Conservation (phyloP, 2,888 invertebrate species). For the Spodoptera exigua region DNA sequence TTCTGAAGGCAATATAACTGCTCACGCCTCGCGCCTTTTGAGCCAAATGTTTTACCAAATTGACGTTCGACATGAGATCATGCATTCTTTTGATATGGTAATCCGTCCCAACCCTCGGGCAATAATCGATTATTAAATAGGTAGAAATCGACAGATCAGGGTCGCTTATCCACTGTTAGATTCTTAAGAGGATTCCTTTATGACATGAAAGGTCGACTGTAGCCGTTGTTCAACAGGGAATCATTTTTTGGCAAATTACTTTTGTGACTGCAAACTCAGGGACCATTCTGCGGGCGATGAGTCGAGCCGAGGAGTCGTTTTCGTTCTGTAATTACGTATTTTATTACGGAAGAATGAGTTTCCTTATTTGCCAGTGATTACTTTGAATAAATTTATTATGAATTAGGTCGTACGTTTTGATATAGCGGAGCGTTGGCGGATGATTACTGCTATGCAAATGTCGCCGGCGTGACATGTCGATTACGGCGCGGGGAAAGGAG, state of each 20-base stretch:
- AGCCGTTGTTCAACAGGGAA: slow-evolving; percentile 59
- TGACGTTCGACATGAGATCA: slow-evolving; percentile 81
- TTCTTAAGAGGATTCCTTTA: slow-evolving; percentile 77
- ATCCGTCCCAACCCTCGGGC: slow-evolving; percentile 77
- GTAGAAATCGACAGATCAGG: slow-evolving; percentile 79
- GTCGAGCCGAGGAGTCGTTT: slow-evolving; percentile 31
- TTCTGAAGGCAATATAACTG: slow-evolving; percentile 68
- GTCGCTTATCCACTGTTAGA: slow-evolving; percentile 72
- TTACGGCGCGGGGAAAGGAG: slow-evolving; percentile 14
- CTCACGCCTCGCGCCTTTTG: slow-evolving; percentile 70
- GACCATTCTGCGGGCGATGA: slow-evolving; percentile 14
- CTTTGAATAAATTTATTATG: slow-evolving; percentile 24
- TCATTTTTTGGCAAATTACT: slow-evolving; percentile 56
- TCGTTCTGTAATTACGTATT: slow-evolving; percentile 27
- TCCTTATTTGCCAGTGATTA: slow-evolving; percentile 17
- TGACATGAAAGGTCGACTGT: slow-evolving; percentile 72
- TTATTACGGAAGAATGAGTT: slow-evolving; percentile 7
- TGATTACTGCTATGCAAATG: slow-evolving; percentile 27
- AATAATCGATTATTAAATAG: slow-evolving; percentile 87
- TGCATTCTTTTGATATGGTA: slow-evolving; percentile 87
- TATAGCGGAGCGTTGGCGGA: slow-evolving; percentile 2
- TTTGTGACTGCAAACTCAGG: slow-evolving; percentile 32
- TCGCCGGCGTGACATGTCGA: slow-evolving; percentile 18
- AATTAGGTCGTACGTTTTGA: slow-evolving; percentile 21
- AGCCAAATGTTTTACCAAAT: slow-evolving; percentile 81